Evolutionary conservation across 2,113 vertebrate genomes (phyloP).

Genomic region (Thalassoma bifasciatum): DNA sequence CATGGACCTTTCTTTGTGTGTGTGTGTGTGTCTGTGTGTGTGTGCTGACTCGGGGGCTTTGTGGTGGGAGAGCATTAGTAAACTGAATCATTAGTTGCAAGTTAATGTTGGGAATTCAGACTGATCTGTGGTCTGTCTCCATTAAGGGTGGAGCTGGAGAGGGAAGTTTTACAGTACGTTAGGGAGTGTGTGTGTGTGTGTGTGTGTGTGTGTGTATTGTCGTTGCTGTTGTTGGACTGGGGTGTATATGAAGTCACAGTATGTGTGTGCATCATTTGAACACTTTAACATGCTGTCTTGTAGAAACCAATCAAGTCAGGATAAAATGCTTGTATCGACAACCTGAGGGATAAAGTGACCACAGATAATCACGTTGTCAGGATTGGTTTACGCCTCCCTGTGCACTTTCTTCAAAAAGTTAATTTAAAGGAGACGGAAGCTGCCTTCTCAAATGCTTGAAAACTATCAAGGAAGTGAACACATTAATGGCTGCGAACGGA

Average conservation of each 20-base stretch:
- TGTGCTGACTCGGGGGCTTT: slow-evolving; percentile 72
- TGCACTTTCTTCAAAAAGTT: slow-evolving; percentile 64
- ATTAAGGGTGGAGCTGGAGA: slow-evolving; percentile 63
- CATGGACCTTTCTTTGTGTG: slow-evolving; percentile 3
- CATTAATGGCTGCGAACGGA: slow-evolving; percentile 42
- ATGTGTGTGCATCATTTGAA: slow-evolving; percentile 40
- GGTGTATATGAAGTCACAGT: background rate
- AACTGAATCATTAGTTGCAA: slow-evolving; percentile 73
- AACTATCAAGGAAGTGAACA: slow-evolving; percentile 49
- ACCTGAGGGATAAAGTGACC: slow-evolving; percentile 61
- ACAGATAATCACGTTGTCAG: slow-evolving; percentile 59
- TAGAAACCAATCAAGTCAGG: slow-evolving; percentile 17
- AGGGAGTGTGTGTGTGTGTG: slow-evolving; percentile 30
- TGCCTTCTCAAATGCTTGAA: slow-evolving; percentile 41
- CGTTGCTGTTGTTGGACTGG: background rate
- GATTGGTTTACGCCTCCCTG: slow-evolving; percentile 69
- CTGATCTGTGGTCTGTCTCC: slow-evolving; percentile 67
- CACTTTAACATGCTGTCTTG: slow-evolving; percentile 27
- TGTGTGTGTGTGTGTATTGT: slow-evolving; percentile 12
- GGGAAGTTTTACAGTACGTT: slow-evolving; percentile 56
- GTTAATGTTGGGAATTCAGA: slow-evolving; percentile 62
- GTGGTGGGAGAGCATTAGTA: slow-evolving; percentile 74
- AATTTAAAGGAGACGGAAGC: slow-evolving; percentile 44
- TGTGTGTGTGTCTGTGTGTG: slow-evolving; percentile 26
- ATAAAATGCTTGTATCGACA: slow-evolving; percentile 54